Evolutionary conservation across 2,888 invertebrate species (phyloP).

Genomic region (Hydropsyche betteni): DNA sequence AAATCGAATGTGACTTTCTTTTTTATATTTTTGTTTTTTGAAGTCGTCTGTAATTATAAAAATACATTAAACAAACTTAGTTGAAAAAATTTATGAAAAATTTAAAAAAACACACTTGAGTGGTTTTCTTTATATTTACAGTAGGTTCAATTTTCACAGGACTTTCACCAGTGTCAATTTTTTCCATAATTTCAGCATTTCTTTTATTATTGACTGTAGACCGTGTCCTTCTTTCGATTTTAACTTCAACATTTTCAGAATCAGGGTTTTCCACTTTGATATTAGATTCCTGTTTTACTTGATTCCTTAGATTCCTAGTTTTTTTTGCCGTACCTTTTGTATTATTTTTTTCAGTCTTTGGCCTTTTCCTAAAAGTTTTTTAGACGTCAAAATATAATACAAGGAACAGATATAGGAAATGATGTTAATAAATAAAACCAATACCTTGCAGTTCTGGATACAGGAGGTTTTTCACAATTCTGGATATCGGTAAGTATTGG

Average conservation of each 20-base stretch:
- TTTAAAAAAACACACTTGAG: background rate
- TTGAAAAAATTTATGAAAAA: background rate
- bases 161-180: background rate
- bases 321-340: background rate
- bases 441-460: slow-evolving; percentile 10
- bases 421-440: slow-evolving; percentile 31
- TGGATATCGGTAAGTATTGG: slow-evolving; percentile 39
- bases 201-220: background rate
- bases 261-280: background rate
- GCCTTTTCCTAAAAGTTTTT: too few relatives aligned
- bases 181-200: background rate
- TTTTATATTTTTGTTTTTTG: slow-evolving; percentile 14
- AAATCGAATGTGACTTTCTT: slow-evolving; percentile 50
- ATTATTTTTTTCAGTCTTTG: slow-evolving; percentile 10
- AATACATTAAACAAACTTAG: background rate
- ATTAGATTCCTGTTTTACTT: background rate
- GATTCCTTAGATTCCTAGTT: too few relatives aligned
- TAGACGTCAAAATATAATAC: too few relatives aligned
- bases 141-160: background rate
- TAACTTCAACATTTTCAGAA: background rate
- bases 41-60: background rate
- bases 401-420: background rate
- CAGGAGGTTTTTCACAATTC: slow-evolving; percentile 12
- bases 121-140: background rate
- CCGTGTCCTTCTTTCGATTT: background rate